Evolutionary conservation across 35 echinoderm and acorn worm genomes (phyloP), one percentile per base, ranked within the genome.

Genomic region (Ophiothrix spiculata): DNA sequence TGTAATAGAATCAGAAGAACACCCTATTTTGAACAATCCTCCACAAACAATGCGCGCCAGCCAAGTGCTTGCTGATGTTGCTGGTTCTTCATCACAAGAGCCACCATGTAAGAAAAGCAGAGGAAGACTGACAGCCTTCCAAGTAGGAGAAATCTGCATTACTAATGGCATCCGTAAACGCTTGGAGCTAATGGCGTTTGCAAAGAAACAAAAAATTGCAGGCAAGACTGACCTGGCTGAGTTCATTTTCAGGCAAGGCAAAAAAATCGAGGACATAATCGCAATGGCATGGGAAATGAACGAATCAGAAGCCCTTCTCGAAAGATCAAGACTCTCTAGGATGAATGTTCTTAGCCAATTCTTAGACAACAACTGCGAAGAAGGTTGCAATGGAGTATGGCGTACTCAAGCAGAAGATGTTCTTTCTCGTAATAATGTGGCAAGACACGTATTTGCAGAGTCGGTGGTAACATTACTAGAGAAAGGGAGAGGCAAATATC

Each of bases 191-290:
- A 36, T 90, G 38, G 88, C 81, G 1, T 64, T 90, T 39, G 88
- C 88, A 35, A 74, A 90, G 3, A 17, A 28, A 21, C 80, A 83
- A 15, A 90, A 79, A 46, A 37, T 39, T 3, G 69, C 56, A 31
- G 88, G 88, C 28, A 90, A 90, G 64, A 77, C 88, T 12, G 81
- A 90, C 33, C 45, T 90, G 35, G 81, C 82, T 8, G 81, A 90
- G n/a, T 90, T 90, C 36, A 32, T 90, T 0, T 34, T 84, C 32
- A 84, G 60, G 31, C 37, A 81, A 17, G 75, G 81, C 34, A 32
- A 36, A 19, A 87, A 87, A 37, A 81, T 84, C 38, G 37, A 56
- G 1, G 74, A 90, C 42, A 42, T 32, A 16, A 76, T 86, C n/a
- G 17, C 60, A 15, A 69, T 28, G 29, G 60, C 60, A 15, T 69